Percentiles rank a stretch among this genome's conserved stretches.
Conservation (phyloP, 2,888 invertebrate genomes). For the Caenorhabditis auriculariae region DNA sequence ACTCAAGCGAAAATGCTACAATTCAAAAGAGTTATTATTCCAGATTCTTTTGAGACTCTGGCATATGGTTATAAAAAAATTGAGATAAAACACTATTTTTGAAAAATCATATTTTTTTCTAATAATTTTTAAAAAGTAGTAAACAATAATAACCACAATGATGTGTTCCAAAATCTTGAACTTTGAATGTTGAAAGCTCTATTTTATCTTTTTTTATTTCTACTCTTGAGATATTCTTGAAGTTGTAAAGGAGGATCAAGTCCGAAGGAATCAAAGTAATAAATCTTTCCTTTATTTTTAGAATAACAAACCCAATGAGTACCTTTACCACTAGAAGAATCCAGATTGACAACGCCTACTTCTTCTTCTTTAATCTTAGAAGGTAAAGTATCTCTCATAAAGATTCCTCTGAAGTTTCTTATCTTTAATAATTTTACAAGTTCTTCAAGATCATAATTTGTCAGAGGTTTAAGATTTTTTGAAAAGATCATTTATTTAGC, state of each 20-base stretch:
- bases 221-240: slow-evolving; percentile 14
- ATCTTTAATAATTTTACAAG: slow-evolving; percentile 13
- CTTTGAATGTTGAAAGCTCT: slow-evolving; percentile 15
- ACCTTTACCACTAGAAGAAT: slow-evolving; percentile 19
- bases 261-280: slow-evolving; percentile 31
- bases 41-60: slow-evolving; percentile 13
- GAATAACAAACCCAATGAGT: slow-evolving; percentile 29
- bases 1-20: slow-evolving; percentile 7
- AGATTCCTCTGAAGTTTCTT: slow-evolving; percentile 20
- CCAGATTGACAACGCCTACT: slow-evolving; percentile 27
- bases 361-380: slow-evolving; percentile 15
- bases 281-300: slow-evolving; percentile 17
- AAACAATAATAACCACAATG: slow-evolving; percentile 37
- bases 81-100: slow-evolving; percentile 7
- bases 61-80: slow-evolving; percentile 8
- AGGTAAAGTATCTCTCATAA: slow-evolving; percentile 26
- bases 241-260: slow-evolving; percentile 24
- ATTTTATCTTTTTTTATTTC: slow-evolving; percentile 20
- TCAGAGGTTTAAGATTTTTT: slow-evolving; percentile 22
- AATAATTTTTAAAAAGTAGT: slow-evolving; percentile 21
- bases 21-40: slow-evolving; percentile 6
- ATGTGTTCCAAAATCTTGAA: slow-evolving; percentile 30
- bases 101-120: slow-evolving; percentile 11
- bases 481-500: too few species aligned
- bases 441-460: slow-evolving; percentile 15